A percentile compares a stretch with the other conserved stretches of the same genome.
Conservation (phyloP, 2,888 invertebrate genomes). For the Habroteleia sp. region DNA sequence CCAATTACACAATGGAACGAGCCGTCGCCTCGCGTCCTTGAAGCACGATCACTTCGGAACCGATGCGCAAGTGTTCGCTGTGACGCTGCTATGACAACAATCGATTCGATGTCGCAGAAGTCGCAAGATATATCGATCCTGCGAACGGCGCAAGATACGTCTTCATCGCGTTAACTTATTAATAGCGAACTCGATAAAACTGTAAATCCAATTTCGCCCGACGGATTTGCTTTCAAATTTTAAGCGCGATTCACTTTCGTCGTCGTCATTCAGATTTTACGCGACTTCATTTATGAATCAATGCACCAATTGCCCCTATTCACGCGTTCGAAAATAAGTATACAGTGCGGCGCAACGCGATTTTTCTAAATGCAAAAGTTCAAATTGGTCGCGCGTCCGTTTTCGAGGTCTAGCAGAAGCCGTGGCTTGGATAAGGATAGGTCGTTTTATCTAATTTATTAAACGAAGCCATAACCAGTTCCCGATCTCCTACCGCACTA, state of each 20-base stretch:
- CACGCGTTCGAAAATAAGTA: too few species aligned
- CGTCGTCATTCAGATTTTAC: conserved; percentile 7
- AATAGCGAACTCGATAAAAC: conserved; percentile 26
- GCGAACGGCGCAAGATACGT: not conserved
- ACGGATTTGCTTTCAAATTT: conserved; percentile 15
- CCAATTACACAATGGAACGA: conserved; percentile 9
- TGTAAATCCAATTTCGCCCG: conserved; percentile 16
- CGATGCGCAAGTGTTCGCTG: too few species aligned
- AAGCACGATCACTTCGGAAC: too few species aligned
- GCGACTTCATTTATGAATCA: conserved; percentile 8
- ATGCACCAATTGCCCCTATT: too few species aligned
- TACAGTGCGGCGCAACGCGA: too few species aligned
- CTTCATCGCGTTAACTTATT: conserved; percentile 20
- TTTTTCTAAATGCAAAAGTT: conserved; percentile 32
- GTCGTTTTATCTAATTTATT: conserved; percentile 65
- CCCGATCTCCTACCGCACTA: conserved; percentile 52
- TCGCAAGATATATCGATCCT: conserved; percentile 1
- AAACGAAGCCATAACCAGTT: conserved; percentile 64
- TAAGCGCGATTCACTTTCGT: conserved; percentile 24
- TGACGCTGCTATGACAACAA: too few species aligned
- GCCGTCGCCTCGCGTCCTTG: too few species aligned
- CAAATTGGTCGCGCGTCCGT: conserved; percentile 42
- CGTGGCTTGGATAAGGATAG: conserved; percentile 54
- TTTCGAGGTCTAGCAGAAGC: conserved; percentile 26
- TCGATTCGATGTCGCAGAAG: too few species aligned